Percentiles rank a stretch among this genome's conserved stretches.
Conservation (phyloP, 2,888 invertebrate species). For the Sepiola atlantica region DNA sequence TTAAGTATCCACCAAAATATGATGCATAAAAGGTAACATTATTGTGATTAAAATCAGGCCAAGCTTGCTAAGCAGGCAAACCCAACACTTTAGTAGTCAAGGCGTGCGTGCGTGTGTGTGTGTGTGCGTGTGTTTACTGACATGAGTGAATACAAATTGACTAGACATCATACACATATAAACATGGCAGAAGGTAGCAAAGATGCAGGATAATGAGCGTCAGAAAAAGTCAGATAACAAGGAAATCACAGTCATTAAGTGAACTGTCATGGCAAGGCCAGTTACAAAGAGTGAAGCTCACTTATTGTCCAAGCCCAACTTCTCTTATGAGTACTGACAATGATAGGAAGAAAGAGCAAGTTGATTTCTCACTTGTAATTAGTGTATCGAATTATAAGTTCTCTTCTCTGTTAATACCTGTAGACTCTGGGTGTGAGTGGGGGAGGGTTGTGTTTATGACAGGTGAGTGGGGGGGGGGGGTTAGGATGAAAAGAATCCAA, state of each 20-base stretch:
- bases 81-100: neutral
- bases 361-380: neutral
- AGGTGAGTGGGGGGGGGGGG: no score
- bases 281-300: neutral
- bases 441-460: no score
- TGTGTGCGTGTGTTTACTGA: neutral
- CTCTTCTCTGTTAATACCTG: neutral
- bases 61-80: slow-evolving; percentile 4
- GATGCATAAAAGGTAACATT: neutral
- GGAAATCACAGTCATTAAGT: slow-evolving; percentile 23
- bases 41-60: slow-evolving; percentile 32
- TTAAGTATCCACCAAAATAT: slow-evolving; percentile 8
- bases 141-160: neutral
- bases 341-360: neutral
- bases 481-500: no score
- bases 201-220: slow-evolving; percentile 14
- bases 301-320: slow-evolving; percentile 11
- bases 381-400: neutral
- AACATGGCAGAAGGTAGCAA: neutral
- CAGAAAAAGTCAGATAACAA: slow-evolving; percentile 5
- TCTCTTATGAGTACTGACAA: neutral
- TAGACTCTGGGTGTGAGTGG: neutral
- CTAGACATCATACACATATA: neutral
- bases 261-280: neutral
- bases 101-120: no score